phyloP scores from a whole-genome alignment of 2,888 invertebrate genomes.

The Pedicia rivosa region DNA sequence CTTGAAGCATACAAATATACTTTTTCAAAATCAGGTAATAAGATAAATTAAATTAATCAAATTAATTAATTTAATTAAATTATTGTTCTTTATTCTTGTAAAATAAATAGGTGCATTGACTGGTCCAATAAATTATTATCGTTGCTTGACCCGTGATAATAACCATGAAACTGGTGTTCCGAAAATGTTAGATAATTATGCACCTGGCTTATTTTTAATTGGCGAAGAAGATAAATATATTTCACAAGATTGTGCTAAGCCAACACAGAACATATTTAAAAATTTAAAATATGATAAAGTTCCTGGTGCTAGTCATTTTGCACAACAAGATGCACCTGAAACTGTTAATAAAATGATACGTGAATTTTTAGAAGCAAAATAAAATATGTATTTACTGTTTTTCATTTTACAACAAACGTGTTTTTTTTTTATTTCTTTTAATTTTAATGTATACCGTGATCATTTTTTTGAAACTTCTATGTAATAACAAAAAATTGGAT shows the following conservation, averaged over 20 bases:
- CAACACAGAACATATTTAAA: slow-evolving; percentile 22
- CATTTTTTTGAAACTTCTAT: too few species aligned
- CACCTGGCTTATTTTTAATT: slow-evolving; percentile 31
- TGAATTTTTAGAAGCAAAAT: slow-evolving; percentile 30
- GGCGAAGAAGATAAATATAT: slow-evolving; percentile 33
- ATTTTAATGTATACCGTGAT: too few species aligned
- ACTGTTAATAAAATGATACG: slow-evolving; percentile 35
- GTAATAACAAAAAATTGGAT: too few species aligned
- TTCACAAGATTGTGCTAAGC: slow-evolving; percentile 5
- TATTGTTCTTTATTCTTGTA: too few species aligned
- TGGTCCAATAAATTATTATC: slow-evolving; percentile 40
- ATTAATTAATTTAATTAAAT: too few species aligned
- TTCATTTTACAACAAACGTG: too few species aligned
- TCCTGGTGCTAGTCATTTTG: slow-evolving; percentile 34
- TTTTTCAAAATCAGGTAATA: slow-evolving; percentile 33
- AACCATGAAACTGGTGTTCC: too few species aligned
- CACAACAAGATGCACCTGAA: slow-evolving; percentile 38
- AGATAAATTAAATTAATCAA: too few species aligned
- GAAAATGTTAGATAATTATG: too few species aligned
- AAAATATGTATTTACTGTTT: too few species aligned
- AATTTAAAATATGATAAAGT: slow-evolving; percentile 31
- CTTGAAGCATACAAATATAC: slow-evolving; percentile 41
- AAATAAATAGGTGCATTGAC: slow-evolving; percentile 39
- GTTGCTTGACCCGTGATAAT: slow-evolving; percentile 22
- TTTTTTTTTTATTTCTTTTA: too few species aligned